Evolutionary conservation across 2,113 vertebrate genomes (phyloP).

Genomic region (Callospermophilus lateralis): DNA sequence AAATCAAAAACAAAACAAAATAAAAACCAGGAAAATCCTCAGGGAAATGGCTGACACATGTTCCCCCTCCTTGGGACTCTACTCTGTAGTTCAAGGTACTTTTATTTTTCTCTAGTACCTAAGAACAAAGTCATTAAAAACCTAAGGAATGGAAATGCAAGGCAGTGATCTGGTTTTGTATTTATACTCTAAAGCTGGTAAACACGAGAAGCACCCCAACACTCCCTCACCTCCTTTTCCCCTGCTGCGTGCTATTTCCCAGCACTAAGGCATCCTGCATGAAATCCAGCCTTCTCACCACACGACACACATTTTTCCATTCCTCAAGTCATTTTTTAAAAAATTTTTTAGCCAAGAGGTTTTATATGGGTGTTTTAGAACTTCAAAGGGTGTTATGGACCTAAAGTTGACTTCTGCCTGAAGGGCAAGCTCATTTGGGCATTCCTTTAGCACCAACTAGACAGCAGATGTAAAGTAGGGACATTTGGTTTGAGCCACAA

Average conservation of each 20-base stretch:
- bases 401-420: not conserved
- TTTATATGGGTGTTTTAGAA: not conserved
- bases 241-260: too few species aligned
- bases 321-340: constrained; percentile 22
- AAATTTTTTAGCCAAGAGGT: not conserved
- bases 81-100: not conserved
- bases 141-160: not conserved
- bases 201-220: constrained; percentile 18
- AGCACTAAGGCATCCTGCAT: too few species aligned
- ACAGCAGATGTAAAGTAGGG: not conserved
- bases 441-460: not conserved
- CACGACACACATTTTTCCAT: constrained; percentile 9
- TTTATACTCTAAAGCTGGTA: not conserved
- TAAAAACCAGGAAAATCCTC: not conserved
- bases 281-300: not conserved
- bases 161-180: not conserved
- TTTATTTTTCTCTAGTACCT: not conserved
- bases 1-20: too few species aligned
- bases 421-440: not conserved
- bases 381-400: not conserved
- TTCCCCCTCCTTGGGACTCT: not conserved
- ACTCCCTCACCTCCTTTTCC: not conserved
- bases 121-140: constrained; percentile 16
- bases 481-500: not conserved
- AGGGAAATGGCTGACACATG: not conserved